Evolutionary conservation across 2,888 invertebrate genomes (phyloP).

Genomic region (Xanthia togata): DNA sequence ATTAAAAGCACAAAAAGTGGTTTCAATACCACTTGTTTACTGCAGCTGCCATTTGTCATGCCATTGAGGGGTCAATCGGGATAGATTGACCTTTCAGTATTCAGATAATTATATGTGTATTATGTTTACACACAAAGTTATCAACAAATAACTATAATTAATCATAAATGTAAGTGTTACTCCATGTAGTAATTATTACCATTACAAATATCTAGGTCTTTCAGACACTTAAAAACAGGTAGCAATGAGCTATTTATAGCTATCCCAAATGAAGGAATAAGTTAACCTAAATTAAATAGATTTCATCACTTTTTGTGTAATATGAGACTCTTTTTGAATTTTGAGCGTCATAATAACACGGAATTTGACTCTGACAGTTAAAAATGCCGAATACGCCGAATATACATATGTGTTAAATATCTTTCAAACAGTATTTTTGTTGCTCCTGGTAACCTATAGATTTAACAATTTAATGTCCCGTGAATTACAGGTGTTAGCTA

Average conservation of each 20-base stretch:
- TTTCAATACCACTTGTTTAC: too few relatives aligned
- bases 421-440: background rate
- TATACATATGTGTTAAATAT: slow-evolving; percentile 44
- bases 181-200: background rate
- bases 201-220: background rate
- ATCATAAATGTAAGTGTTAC: background rate
- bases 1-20: too few relatives aligned
- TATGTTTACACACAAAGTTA: background rate
- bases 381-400: slow-evolving; percentile 11
- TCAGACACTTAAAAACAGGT: slow-evolving; percentile 34
- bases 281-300: slow-evolving; percentile 40
- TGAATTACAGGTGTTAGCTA: slow-evolving; percentile 53
- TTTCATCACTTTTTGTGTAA: background rate
- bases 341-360: slow-evolving; percentile 31
- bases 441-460: slow-evolving; percentile 40
- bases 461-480: slow-evolving; percentile 20
- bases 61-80: background rate
- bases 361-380: slow-evolving; percentile 51
- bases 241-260: slow-evolving; percentile 50
- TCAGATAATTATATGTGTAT: background rate
- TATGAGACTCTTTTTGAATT: slow-evolving; percentile 15
- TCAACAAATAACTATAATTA: background rate
- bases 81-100: too few relatives aligned
- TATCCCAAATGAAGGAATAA: slow-evolving; percentile 31
- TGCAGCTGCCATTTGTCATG: too few relatives aligned